Base-by-base conservation (phyloP, 1,140 invertebrate species). In the Lasioglossum baleicum region DNA sequence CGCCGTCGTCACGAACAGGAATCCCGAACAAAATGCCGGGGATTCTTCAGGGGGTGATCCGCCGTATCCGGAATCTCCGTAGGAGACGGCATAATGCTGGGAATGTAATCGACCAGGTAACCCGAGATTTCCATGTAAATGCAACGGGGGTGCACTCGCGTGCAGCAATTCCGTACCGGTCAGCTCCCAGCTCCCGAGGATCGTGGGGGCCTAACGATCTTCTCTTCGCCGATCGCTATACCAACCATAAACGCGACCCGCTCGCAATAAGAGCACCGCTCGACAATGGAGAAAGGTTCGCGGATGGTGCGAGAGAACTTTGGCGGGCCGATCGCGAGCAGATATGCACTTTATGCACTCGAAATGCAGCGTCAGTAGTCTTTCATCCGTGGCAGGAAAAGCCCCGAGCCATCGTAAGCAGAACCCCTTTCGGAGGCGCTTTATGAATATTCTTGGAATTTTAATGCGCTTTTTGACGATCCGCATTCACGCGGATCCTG, bases 121-220 rank as follows among this genome's bases (percentile, higher is more conserved):
- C 60, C 75, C 65, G 66, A 72, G 83, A 85, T 85, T 84, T 85
- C 83, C 71, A 85, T 85, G 83, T 79, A 85, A 85, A 85, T 85
- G 84, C 80, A 68, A 44, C 31, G 83, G 78, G 53, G 51, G 11
- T 10, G 17, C 13, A n/a, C 60, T 63, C 65, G 70, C 35, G 35
- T 65, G 58, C 83, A 74, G 81, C 66, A 81, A 85, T 82, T 82
- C 71, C 79, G 10, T 48, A 11, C 44, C 48, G 83, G 83, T 85
- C 80, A 85, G 42, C 56, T 51, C 15, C 1, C 15, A 15, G 17
- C 13, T 5, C 26, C 26, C 51, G 53, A 74, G 61, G 82, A 64
- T 84, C 69, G 61, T 35, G 35, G 35, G 71, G 69, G 64, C 44
- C 67, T 80, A 84, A 82, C 71, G 69, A 72, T 76, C 74, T 75